Base-by-base conservation (phyloP, 1,140 invertebrate genomes). In the Tyrophagus putrescentiae region DNA sequence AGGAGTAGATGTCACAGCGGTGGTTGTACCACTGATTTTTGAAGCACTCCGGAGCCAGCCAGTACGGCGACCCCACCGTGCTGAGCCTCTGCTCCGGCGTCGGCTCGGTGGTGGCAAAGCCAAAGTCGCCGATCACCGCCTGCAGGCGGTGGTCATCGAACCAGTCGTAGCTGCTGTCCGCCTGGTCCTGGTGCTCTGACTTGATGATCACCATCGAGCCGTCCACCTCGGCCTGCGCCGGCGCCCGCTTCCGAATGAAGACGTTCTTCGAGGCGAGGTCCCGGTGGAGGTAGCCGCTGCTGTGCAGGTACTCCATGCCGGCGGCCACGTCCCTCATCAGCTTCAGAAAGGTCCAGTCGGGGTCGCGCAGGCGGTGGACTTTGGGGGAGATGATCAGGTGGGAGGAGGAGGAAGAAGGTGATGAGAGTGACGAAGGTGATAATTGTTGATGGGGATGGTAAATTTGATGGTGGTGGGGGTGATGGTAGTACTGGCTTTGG, bases 11-110 rank as follows among this genome's bases (percentile, higher is more conserved):
- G 76, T 96, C 92, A 64, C 57, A 59, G 44, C 50, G 44, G 36
- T 59, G 57, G 27, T 59, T 59, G 41, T 59, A 59, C 79, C 83
- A 89, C 62, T 85, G 78, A 23, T 89, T 89, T 69, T 86, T 85
- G 28, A 98, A 77, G 68, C 90, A 93, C 74, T 98, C 93, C 9
- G 93, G 93, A 41, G 91, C 91, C 82, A 96, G 95, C 91, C 91
- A 97, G 74, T 93, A 96, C 0, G 90, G 89, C 21, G 88, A 92
- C 1, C 91, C 91, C 45, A 94, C 92, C 42, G 84, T 87, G 57
- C 85, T 83, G 41, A 94, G 70, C 36, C 84, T 64, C 45, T 63
- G 65, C 21, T 61, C 60, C 27, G 2, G 1, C 6, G 5, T 61
- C 16, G 60, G 60, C 27, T 62, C 60, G 13, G 6, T 29, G 16